These are phyloP conservation scores for Tolmerus cingulatus DNA, from an alignment of 2,888 invertebrate species.

Conservation along the genomic window DNA sequence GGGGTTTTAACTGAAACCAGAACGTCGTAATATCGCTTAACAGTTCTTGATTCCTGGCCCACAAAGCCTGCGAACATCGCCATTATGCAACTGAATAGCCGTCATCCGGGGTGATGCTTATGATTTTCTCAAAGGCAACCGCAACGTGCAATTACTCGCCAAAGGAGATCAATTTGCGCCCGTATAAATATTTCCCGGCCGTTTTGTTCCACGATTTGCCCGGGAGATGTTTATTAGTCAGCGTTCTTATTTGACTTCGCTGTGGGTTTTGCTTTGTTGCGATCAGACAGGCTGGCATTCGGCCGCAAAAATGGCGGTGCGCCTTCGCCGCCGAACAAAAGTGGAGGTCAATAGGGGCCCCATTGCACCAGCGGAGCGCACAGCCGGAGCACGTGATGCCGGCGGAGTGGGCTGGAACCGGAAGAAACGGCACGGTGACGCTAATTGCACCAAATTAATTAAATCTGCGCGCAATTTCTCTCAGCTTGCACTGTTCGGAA, in stretches of 20 bases:
- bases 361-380: neutral
- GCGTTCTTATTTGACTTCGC: neutral
- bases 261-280: neutral
- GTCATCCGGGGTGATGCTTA: neutral
- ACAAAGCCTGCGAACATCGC: neutral
- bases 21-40: neutral
- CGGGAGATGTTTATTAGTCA: neutral
- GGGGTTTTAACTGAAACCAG: neutral
- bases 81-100: neutral
- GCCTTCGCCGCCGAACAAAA: neutral
- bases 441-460: conserved; percentile 18
- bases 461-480: neutral
- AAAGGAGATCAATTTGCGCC: neutral
- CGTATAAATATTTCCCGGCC: neutral
- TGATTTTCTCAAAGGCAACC: neutral
- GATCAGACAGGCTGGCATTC: neutral
- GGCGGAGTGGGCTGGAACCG: conserved; percentile 4
- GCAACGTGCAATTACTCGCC: neutral
- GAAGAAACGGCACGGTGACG: conserved; percentile 3
- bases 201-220: neutral
- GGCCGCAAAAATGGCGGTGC: neutral
- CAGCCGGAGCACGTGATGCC: neutral
- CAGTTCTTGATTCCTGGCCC: neutral
- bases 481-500: neutral
- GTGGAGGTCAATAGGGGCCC: neutral